Conservation (phyloP, 53 echinoderm and acorn worm genomes). For the Astropecten irregularis region DNA sequence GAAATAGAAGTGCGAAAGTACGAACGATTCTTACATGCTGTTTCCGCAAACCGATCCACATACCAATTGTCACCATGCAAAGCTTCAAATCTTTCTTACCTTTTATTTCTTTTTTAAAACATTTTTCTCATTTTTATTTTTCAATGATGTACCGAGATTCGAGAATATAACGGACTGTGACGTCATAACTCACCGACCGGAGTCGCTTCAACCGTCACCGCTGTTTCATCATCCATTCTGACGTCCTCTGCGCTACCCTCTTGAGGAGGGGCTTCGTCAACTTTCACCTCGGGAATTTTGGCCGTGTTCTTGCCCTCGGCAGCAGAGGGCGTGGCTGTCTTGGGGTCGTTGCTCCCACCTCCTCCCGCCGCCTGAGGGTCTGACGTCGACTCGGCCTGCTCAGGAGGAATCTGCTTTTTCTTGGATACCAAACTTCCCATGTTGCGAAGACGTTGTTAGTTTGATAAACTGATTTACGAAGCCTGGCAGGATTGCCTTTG, state of each 20-base stretch:
- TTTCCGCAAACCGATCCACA: too few species aligned
- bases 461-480: not conserved
- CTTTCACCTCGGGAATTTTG: slow-evolving; percentile 14
- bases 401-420: slow-evolving; percentile 19
- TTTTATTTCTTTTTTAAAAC: too few species aligned
- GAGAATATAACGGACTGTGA: too few species aligned
- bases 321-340: not conserved
- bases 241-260: slow-evolving; percentile 16
- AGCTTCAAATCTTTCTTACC: too few species aligned
- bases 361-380: not conserved
- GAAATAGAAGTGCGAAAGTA: too few species aligned
- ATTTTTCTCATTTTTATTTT: too few species aligned
- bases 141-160: too few species aligned
- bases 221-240: not conserved
- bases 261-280: slow-evolving; percentile 6
- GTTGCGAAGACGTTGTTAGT: not conserved
- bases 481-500: too few species aligned
- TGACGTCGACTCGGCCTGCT: not conserved
- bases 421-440: slow-evolving; percentile 43
- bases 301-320: not conserved
- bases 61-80: too few species aligned
- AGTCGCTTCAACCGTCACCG: not conserved
- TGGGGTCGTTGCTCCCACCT: not conserved
- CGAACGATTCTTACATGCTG: too few species aligned
- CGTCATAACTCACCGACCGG: slow-evolving; percentile 32